phyloP scores from a whole-genome alignment of 1,140 invertebrate species.

The Spodoptera litura region DNA sequence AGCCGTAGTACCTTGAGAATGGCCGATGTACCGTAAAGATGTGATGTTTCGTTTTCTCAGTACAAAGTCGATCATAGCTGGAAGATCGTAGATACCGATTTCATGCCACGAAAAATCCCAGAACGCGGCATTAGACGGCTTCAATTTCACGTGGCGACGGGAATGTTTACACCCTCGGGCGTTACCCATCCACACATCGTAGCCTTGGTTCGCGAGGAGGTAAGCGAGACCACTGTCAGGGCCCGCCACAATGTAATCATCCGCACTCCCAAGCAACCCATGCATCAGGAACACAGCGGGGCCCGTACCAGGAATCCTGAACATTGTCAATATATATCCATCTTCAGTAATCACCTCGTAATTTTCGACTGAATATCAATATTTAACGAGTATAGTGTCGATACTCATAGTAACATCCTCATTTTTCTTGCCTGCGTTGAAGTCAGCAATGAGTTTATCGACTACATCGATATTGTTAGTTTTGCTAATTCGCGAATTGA shows the following conservation, averaged over 20 bases:
- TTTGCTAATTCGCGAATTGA: not conserved
- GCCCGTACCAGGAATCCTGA: slow-evolving; percentile 63
- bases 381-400: slow-evolving; percentile 61
- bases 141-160: slow-evolving; percentile 82
- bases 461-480: slow-evolving; percentile 5
- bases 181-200: slow-evolving; percentile 91
- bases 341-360: slow-evolving; percentile 66
- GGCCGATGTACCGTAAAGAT: slow-evolving; percentile 87
- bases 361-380: slow-evolving; percentile 62
- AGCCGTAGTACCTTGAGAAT: slow-evolving; percentile 89
- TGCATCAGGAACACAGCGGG: slow-evolving; percentile 89
- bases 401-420: slow-evolving; percentile 58
- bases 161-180: slow-evolving; percentile 89
- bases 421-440: slow-evolving; percentile 43
- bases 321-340: slow-evolving; percentile 65
- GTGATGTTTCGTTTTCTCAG: slow-evolving; percentile 74
- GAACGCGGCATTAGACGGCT: slow-evolving; percentile 86
- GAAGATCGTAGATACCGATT: slow-evolving; percentile 86
- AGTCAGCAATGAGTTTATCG: slow-evolving; percentile 21
- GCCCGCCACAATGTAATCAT: slow-evolving; percentile 89
- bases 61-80: slow-evolving; percentile 86
- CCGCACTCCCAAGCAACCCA: slow-evolving; percentile 89
- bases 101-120: slow-evolving; percentile 89
- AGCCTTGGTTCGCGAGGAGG: slow-evolving; percentile 87
- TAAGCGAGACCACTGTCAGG: slow-evolving; percentile 88